phyloP scores from a whole-genome alignment of 2,888 invertebrate genomes.

The Polydrusus cervinus region DNA sequence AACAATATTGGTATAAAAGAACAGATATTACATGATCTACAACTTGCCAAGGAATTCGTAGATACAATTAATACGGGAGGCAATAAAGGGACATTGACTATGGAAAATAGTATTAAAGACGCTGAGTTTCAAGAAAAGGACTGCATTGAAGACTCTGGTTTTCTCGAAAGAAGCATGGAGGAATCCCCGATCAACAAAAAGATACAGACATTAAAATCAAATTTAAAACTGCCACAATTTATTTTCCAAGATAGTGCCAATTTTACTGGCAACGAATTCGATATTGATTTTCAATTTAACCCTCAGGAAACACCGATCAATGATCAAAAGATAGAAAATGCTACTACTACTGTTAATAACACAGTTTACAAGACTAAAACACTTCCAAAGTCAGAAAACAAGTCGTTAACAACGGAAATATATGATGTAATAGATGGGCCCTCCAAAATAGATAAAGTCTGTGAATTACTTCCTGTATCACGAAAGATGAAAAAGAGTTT shows the following conservation, averaged over 20 bases:
- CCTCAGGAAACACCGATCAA: not conserved
- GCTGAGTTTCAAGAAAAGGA: not conserved
- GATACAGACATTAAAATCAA: not conserved
- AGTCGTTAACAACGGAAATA: not conserved
- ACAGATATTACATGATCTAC: too few relatives aligned
- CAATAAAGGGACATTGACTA: not conserved
- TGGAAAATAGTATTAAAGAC: too few relatives aligned
- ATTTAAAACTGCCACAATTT: not conserved
- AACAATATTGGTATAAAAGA: not conserved
- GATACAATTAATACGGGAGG: not conserved
- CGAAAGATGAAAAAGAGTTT: not conserved
- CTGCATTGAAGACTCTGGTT: constrained; percentile 22
- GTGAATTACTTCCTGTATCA: not conserved
- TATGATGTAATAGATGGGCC: not conserved
- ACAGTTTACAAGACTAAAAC: too few relatives aligned
- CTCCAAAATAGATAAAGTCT: not conserved
- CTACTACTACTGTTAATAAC: not conserved
- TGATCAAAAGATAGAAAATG: not conserved
- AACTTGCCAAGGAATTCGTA: not conserved
- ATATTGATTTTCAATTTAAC: not conserved
- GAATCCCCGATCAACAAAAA: constrained; percentile 2
- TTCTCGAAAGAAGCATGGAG: constrained; percentile 26
- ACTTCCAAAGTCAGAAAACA: too few relatives aligned
- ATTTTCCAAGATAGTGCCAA: not conserved
- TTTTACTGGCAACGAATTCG: not conserved